Base-by-base conservation (phyloP, 2,797 vertebrate genomes). In the Nothura maculosa region DNA sequence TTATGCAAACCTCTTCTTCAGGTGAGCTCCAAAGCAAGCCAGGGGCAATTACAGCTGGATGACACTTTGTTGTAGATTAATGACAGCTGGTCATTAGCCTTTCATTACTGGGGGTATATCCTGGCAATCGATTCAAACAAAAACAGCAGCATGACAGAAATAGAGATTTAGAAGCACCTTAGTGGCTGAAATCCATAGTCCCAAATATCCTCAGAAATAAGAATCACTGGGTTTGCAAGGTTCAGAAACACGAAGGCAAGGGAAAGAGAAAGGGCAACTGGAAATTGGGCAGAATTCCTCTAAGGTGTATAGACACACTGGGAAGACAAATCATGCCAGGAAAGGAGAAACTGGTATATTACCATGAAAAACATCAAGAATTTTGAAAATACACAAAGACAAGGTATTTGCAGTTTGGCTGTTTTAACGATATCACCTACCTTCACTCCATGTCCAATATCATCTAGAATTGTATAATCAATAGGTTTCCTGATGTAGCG, bases 381-480 rank as follows among this genome's bases (percentile, higher is more conserved):
- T 91, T 96, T 77, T 92, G 83, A 94, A 96, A 96, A 95, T 81
- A 92, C 45, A 96, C 90, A 96, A 84, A 96, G 84, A 94, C 94
- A 96, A 95, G 14, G 91, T 93, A 95, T 93, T 95, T 89, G 85
- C 81, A 91, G 45, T 93, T 94, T 84, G 83, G 81, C 67, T 93
- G 91, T 94, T 94, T 96, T 74, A 93, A 94, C 57, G 91, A 38
- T 45, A 93, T 83, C 80, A 96, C 98, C 94, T 98, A 99, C 99
- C 99, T 99, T 99, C 90, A 99, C 99, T 86, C 99, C 99, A 87
- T 99, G 99, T 92, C 99, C 99, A 98, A 99, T 99, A 98, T 99
- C 99, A 96, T 99, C 99, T 96, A 99, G 98, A 98, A 99, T 97
- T 98, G 98, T 99, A 98, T 99, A 99, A 98, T 99, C 99, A 93